Percentiles rank a stretch among this genome's conserved stretches.
phyloP scores from a whole-genome alignment of 2,113 vertebrate species.

The Nycticryphes semicollaris region DNA sequence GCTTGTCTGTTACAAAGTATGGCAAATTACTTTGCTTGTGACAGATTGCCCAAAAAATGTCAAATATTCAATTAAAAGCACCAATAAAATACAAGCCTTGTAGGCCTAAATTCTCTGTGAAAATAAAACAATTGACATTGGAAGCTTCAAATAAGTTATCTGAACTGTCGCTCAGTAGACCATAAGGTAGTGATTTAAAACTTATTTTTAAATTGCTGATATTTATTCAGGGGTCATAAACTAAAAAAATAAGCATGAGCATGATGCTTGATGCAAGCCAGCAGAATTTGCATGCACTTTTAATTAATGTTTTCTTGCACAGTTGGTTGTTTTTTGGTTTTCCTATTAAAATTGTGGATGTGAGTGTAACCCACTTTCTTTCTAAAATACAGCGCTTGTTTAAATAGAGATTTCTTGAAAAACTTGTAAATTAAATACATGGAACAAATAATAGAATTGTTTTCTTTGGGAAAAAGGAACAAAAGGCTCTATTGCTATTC shows the following conservation, averaged over 20 bases:
- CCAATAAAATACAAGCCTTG: background rate
- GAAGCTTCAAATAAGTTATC: background rate
- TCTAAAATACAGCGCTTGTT: background rate
- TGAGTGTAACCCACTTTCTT: background rate
- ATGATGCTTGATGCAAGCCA: background rate
- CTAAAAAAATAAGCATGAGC: background rate
- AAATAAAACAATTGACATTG: background rate
- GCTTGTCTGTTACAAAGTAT: background rate
- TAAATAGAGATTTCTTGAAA: background rate
- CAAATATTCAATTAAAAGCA: background rate
- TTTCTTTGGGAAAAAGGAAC: background rate
- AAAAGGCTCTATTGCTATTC: background rate
- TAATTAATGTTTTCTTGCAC: background rate
- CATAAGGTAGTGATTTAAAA: background rate
- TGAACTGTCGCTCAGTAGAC: background rate
- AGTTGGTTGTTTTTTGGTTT: background rate
- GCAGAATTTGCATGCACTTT: background rate
- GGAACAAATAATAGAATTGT: background rate
- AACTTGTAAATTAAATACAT: background rate
- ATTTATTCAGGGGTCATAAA: too few species aligned
- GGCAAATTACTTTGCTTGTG: conserved; percentile 6
- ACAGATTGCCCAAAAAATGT: background rate
- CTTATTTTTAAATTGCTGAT: too few species aligned
- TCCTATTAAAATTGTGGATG: background rate
- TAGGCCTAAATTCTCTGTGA: background rate